phyloP scores from a whole-genome alignment of 2,888 invertebrate species.

The Dorcus hopei region DNA sequence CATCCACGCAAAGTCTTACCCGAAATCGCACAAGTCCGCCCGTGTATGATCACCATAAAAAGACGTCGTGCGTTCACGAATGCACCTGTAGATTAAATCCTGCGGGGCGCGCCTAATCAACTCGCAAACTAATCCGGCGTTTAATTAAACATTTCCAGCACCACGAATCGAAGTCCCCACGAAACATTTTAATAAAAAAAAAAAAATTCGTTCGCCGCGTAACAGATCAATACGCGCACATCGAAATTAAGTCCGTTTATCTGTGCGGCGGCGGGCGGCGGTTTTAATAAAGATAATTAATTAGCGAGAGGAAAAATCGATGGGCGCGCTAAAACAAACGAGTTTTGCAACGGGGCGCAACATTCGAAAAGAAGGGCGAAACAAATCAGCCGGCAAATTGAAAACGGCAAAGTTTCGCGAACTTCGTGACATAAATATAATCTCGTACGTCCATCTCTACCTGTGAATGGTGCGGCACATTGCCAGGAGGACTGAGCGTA shows the following conservation, averaged over 20 bases:
- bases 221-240: too few relatives aligned
- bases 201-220: too few relatives aligned
- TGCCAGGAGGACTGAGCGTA: constrained; percentile 40
- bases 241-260: background rate
- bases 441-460: constrained; percentile 30
- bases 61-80: too few relatives aligned
- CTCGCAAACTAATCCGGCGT: too few relatives aligned
- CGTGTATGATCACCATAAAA: too few relatives aligned
- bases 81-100: too few relatives aligned
- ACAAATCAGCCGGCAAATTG: background rate
- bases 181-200: too few relatives aligned
- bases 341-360: background rate
- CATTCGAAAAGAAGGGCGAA: background rate
- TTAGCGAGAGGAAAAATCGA: constrained; percentile 35
- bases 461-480: constrained; percentile 41
- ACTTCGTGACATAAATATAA: constrained; percentile 27
- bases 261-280: background rate
- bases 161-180: too few relatives aligned
- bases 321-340: constrained; percentile 4
- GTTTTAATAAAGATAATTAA: constrained; percentile 33
- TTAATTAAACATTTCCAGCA: too few relatives aligned
- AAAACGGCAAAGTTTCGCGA: constrained; percentile 6
- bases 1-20: too few relatives aligned
- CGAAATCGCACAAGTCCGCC: too few relatives aligned
- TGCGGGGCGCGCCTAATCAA: too few relatives aligned